These are phyloP conservation scores for Morphnarchus princeps DNA, from an alignment of 2,113 vertebrate species.

Conservation along the genomic window DNA sequence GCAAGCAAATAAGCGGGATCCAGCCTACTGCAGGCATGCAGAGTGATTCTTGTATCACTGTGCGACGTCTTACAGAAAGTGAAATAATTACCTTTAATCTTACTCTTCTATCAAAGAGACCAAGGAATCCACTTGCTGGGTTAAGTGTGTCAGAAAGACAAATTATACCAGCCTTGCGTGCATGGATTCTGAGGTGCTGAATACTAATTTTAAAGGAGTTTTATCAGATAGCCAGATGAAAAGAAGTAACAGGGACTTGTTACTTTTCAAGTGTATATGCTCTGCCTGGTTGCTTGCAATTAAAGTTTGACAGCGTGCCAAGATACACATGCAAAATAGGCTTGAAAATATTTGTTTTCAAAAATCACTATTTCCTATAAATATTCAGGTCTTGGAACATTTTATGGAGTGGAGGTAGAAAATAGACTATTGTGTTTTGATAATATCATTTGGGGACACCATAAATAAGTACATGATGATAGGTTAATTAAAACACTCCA, in stretches of 20 bases:
- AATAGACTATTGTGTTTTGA: neutral
- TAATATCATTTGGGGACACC: neutral
- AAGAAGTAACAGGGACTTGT: conserved; percentile 47
- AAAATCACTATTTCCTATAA: neutral
- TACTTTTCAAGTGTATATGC: conserved; percentile 44
- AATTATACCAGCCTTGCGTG: neutral
- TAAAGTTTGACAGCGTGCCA: neutral
- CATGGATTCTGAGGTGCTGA: neutral
- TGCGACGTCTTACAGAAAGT: neutral
- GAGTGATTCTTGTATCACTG: neutral
- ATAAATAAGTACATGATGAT: neutral
- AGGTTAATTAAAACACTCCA: conserved; percentile 32
- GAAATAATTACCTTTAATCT: conserved; percentile 43
- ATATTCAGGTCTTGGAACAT: neutral
- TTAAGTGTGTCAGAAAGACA: conserved; percentile 53
- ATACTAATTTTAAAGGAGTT: conserved; percentile 53
- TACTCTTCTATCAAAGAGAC: neutral
- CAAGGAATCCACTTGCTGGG: neutral
- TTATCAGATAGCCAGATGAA: conserved; percentile 50
- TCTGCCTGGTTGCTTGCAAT: neutral
- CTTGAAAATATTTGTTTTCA: neutral
- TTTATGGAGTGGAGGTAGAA: neutral
- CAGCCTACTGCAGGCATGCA: neutral
- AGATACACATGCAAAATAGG: neutral
- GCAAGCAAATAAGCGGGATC: neutral